Percentiles rank a stretch among this genome's conserved stretches.
phyloP scores from a whole-genome alignment of 1,140 invertebrate genomes.

The Leptopilina clavipes region DNA sequence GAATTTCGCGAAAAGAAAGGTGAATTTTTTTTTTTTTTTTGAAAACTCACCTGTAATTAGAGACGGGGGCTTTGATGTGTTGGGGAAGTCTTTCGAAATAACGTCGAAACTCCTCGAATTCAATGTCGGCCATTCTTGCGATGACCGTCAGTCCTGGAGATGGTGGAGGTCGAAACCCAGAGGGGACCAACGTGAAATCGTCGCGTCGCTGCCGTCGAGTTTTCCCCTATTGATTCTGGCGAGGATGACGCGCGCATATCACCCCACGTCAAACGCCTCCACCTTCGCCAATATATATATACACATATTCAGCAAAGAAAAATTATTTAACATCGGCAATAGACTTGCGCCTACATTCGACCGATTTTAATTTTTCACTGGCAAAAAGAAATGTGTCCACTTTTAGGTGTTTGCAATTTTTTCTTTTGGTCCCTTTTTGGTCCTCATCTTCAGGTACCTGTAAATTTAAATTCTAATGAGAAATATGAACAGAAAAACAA shows the following conservation, averaged over 20 bases:
- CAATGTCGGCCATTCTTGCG: slow-evolving; percentile 87
- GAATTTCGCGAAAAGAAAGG: neutral
- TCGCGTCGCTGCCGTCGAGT: slow-evolving; percentile 51
- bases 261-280: slow-evolving; percentile 21
- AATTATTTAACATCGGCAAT: neutral
- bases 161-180: slow-evolving; percentile 54
- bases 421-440: too few relatives aligned
- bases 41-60: slow-evolving; percentile 79
- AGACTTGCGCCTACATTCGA: neutral
- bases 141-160: slow-evolving; percentile 50
- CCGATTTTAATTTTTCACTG: too few relatives aligned
- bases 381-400: too few relatives aligned
- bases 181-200: slow-evolving; percentile 51
- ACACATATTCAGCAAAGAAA: neutral
- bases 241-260: slow-evolving; percentile 54
- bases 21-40: neutral
- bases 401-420: too few relatives aligned
- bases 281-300: neutral
- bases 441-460: too few relatives aligned
- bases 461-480: too few relatives aligned
- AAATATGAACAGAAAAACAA: too few relatives aligned
- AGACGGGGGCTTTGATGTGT: slow-evolving; percentile 84
- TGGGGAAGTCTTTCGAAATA: slow-evolving; percentile 88
- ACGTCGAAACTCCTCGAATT: slow-evolving; percentile 93
- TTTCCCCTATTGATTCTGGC: slow-evolving; percentile 65